Base-by-base conservation (phyloP, 2,113 vertebrate genomes). In the Anarhynchus alexandrinus region DNA sequence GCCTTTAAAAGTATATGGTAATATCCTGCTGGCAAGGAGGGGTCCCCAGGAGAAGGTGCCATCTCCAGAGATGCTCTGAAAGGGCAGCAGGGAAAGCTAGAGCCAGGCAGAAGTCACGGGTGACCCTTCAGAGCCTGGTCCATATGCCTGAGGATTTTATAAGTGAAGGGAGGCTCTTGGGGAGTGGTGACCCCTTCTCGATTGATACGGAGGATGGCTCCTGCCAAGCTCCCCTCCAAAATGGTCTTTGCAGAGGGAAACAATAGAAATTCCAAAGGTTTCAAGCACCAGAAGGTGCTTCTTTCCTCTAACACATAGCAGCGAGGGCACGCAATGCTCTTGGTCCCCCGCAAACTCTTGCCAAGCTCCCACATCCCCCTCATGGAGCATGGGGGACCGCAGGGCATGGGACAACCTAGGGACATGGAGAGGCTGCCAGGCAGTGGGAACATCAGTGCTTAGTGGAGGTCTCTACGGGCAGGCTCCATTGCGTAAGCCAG, bases 321-420 rank as follows among this genome's bases (percentile, higher is more conserved):
- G 9, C 0, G 5, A 36, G 54, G 69, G 14, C 8, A 0, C 0
- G 2, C 40, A 5, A 2, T 0, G 13, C 40, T 78, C 58, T 82
- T 6, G 57, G 8, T 47, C 5, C 19, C 27, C 17, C 6, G 1
- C 5, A 6, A 22, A 43, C 22, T 40, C 62, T 15, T 22, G 45
- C 47, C 8, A 19, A 64, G 67, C 62, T 62, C 36, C 54, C 42
- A 4, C 8, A 9, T 12, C 12, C 55, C 15, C 21, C 52, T 82
- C 11, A 8, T 1, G 32, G 25, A 15, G 6, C 32, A 16, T 3
- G 10, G 11, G 29, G 55, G 5, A 15, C 6, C 3, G 1, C 6
- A 3, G 40, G 12, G 21, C 30, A 7, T 0, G 42, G 64, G 22
- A 22, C 49, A 49, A 21, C 49, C 22, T 23, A 21, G 49, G 49